Evolutionary conservation across 2,797 vertebrate genomes (phyloP).

Genomic region (Dicrostonyx torquatus): DNA sequence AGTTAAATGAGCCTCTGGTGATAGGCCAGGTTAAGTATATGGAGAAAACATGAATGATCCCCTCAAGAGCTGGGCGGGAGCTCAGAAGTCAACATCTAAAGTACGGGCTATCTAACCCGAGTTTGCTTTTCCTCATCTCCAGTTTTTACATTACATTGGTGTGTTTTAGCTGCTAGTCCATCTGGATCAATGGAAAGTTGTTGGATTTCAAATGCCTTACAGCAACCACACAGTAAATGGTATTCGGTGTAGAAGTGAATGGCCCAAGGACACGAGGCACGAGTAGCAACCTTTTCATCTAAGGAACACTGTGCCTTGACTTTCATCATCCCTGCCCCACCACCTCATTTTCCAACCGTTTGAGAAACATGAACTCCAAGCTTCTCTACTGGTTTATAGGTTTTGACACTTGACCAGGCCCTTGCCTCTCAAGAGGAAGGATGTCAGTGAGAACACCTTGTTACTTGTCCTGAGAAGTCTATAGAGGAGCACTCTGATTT

Average conservation of each 20-base stretch:
- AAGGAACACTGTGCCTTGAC: not conserved
- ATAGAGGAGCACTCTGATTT: not conserved
- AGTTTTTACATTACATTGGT: slow-evolving; percentile 21
- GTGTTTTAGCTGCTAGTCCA: slow-evolving; percentile 8
- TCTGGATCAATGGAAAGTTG: slow-evolving; percentile 13
- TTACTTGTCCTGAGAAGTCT: not conserved
- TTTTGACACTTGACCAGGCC: slow-evolving; percentile 24
- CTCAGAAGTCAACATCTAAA: not conserved
- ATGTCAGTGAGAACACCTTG: not conserved
- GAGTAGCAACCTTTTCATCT: not conserved
- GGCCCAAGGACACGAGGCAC: not conserved
- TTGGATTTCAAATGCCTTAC: slow-evolving; percentile 7
- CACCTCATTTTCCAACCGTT: not conserved
- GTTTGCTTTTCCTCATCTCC: slow-evolving; percentile 30
- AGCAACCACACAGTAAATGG: not conserved
- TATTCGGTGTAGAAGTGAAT: not conserved
- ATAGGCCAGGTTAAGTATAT: not conserved
- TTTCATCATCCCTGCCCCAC: not conserved
- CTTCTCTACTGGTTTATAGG: not conserved
- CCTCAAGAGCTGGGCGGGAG: not conserved
- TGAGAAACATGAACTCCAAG: not conserved
- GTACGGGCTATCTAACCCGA: not conserved
- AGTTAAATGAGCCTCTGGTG: not conserved
- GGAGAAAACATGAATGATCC: not conserved
- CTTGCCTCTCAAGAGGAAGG: not conserved